A percentile compares a stretch with the other conserved stretches of the same genome.
These are phyloP conservation scores for Oophaga pumilio DNA, from an alignment of 2,113 vertebrate genomes.

Conservation along the genomic window DNA sequence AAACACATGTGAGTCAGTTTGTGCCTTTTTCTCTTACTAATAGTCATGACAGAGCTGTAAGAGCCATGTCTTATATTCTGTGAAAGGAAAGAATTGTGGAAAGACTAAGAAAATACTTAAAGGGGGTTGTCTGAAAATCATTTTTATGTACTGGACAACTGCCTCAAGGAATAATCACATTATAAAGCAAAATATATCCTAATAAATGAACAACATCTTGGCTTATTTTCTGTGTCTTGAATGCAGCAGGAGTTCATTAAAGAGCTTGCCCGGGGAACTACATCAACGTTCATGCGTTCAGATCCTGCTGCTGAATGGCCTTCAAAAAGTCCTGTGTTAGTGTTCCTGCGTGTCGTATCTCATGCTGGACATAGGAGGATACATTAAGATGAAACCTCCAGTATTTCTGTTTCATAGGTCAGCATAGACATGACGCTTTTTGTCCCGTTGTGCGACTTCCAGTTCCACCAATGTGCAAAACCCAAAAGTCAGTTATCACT, in stretches of 20 bases:
- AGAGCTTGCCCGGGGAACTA: neutral
- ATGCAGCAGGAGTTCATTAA: neutral
- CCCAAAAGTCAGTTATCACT: no score
- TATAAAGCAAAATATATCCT: neutral
- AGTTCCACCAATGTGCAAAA: no score
- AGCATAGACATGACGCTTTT: no score
- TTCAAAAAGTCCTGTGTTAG: no score
- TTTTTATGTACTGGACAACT: no score
- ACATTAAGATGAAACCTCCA: no score
- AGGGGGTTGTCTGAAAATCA: no score
- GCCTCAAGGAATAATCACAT: neutral
- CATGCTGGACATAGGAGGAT: no score
- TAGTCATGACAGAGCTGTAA: neutral
- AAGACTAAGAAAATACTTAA: neutral
- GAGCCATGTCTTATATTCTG: neutral
- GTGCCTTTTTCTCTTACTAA: neutral
- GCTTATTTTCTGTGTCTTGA: neutral
- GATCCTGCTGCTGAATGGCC: neutral
- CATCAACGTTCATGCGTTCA: neutral
- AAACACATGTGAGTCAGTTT: neutral
- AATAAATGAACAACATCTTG: neutral
- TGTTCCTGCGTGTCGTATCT: no score
- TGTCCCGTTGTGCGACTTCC: no score
- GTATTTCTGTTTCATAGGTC: no score
- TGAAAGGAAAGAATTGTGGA: neutral